phyloP scores from a whole-genome alignment of 2,113 vertebrate genomes.

The Telmatochromis brachygnathus region DNA sequence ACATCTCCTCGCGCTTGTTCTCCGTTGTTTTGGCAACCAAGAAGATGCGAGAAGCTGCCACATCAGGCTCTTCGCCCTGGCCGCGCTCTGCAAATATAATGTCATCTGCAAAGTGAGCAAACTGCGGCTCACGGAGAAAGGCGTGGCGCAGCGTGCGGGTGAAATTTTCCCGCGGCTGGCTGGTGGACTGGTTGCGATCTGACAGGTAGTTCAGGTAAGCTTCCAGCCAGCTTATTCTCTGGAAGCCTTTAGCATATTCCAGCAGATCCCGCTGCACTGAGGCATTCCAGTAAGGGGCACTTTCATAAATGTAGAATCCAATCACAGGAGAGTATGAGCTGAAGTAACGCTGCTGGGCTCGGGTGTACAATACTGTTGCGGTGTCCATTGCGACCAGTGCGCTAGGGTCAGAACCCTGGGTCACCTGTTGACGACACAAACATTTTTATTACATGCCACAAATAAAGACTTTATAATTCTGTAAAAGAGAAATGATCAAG shows the following conservation, averaged over 20 bases:
- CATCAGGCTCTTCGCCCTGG: slow-evolving; percentile 88
- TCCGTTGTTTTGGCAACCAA: slow-evolving; percentile 96
- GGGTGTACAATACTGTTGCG: slow-evolving; percentile 88
- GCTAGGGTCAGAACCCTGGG: slow-evolving; percentile 94
- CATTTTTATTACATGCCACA: neutral
- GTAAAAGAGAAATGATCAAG: neutral
- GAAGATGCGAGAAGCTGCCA: slow-evolving; percentile 95
- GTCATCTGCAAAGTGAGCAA: slow-evolving; percentile 93
- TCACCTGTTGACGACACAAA: slow-evolving; percentile 81
- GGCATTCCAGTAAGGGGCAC: slow-evolving; percentile 96
- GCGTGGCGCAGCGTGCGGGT: slow-evolving; percentile 84
- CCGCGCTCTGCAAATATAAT: slow-evolving; percentile 95
- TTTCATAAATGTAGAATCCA: slow-evolving; percentile 98
- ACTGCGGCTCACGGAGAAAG: slow-evolving; percentile 87
- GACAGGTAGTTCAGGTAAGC: slow-evolving; percentile 92
- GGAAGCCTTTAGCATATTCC: slow-evolving; percentile 93
- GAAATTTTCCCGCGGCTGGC: slow-evolving; percentile 89
- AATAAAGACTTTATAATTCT: neutral
- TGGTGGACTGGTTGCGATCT: slow-evolving; percentile 87
- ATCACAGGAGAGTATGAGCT: slow-evolving; percentile 97
- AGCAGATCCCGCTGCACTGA: slow-evolving; percentile 94
- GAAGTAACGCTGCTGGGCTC: slow-evolving; percentile 95
- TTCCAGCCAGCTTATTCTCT: slow-evolving; percentile 98
- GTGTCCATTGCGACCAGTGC: slow-evolving; percentile 94
- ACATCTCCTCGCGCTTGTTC: slow-evolving; percentile 97